Base-by-base conservation (phyloP, 2,888 invertebrate genomes). In the Aquatica leii region DNA sequence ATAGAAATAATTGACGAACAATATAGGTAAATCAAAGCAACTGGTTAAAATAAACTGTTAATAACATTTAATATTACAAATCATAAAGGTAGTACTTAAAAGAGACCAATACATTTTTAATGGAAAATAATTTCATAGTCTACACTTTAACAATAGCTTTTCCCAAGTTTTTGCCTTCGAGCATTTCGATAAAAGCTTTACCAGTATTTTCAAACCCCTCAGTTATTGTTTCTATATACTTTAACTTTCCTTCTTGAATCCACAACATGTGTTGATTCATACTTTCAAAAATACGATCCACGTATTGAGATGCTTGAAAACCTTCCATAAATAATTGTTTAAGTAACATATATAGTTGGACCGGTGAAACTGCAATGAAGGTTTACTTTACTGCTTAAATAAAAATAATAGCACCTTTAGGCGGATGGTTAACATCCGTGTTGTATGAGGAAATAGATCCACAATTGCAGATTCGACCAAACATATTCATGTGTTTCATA, bases 181-280 rank as follows among this genome's bases (percentile, higher is more conserved):
- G 79, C 76, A 92, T 84, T 11, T 86, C 88, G 57, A 86, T 83
- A 63, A 92, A 86, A 35, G 91, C 90, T 55, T 87, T 83, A 1
- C 89, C 88, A 86, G 90, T 88, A 70, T 90, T 90, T 67, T 91
- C 89, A 79, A 93, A 92, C 24, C 77, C 78, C 64, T 88, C 81
- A 1, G 89, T 89, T 1, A 88, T 76, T 48, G 90, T 90, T 79
- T 93, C 92, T 66, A 83, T 83, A 74, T 88, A 88, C 73, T 87
- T 86, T 9, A 93, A 73, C 80, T 91, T 91, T 41, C 90, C 92
- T 81, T 89, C 86, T 50, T 81, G 80, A 60, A 91, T 80, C 88
- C 88, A 89, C 61, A 84, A 78, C 12, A 86, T 72, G 78, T 91
- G 89, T 69, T 87, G 86, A 18, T 82, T 75, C 21, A 89, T 83